A percentile compares a stretch with the other conserved stretches of the same genome.
Conservation (phyloP, 2,797 vertebrate genomes). For the Tolypeutes matacus region DNA sequence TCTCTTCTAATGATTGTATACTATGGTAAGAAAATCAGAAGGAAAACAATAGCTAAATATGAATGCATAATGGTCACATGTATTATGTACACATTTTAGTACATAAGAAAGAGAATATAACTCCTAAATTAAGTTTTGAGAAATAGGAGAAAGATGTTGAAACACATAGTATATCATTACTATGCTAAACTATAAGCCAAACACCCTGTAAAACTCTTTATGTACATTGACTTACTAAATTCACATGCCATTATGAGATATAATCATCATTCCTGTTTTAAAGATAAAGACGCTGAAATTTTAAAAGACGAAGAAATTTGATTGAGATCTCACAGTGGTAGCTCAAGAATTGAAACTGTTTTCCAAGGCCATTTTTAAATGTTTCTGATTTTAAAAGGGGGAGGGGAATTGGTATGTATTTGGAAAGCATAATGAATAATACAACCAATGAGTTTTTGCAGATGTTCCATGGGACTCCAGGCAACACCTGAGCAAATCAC, state of each 20-base stretch:
- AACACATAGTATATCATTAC: neutral
- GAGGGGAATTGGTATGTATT: neutral
- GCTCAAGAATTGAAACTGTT: neutral
- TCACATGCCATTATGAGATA: neutral
- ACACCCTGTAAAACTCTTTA: neutral
- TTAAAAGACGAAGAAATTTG: neutral
- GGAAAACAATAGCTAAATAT: neutral
- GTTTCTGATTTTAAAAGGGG: neutral
- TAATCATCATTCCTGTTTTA: neutral
- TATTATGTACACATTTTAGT: neutral
- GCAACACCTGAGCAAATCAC: neutral
- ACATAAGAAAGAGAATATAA: neutral
- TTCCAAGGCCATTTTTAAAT: neutral
- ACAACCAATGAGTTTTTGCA: neutral
- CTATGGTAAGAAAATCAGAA: neutral
- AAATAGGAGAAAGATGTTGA: neutral
- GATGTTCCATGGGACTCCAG: neutral
- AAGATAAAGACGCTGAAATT: neutral
- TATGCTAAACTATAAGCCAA: neutral
- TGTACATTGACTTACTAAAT: neutral
- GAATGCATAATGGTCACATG: neutral
- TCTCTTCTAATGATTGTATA: neutral
- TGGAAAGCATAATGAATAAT: neutral
- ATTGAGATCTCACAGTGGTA: neutral
- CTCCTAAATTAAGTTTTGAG: neutral